These are phyloP conservation scores for Apamea anceps DNA, from an alignment of 2,888 invertebrate genomes.

Conservation along the genomic window DNA sequence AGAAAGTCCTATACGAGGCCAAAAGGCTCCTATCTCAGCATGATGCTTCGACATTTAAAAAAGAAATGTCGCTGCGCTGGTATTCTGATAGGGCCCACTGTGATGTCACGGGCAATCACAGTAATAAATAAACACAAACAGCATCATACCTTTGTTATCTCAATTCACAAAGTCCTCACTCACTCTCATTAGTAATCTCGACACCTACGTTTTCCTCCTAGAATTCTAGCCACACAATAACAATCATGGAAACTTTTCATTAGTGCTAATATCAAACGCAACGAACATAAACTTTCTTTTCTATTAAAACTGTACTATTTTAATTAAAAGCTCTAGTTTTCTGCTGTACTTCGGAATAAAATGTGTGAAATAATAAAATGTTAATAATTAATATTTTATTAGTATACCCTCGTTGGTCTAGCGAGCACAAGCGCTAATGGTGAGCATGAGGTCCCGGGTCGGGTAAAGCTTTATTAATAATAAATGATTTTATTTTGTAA, in stretches of 20 bases:
- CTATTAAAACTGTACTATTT: conserved; percentile 25
- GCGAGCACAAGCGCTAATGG: neutral
- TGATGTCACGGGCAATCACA: no score
- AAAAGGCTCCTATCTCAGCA: no score
- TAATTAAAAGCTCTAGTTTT: conserved; percentile 37
- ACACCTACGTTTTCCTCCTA: neutral
- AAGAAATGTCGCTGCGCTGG: no score
- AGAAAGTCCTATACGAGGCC: no score
- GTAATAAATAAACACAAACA: neutral
- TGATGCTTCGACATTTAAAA: no score
- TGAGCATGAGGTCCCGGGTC: neutral
- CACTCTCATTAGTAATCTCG: conserved; percentile 16
- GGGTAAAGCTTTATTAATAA: no score
- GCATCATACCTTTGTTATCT: neutral
- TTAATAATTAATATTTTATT: neutral
- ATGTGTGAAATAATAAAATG: neutral
- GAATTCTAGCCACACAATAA: neutral
- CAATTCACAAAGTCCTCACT: conserved; percentile 17
- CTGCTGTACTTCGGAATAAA: conserved; percentile 7
- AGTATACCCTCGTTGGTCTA: neutral
- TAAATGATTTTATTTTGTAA: no score
- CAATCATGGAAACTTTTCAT: conserved; percentile 29
- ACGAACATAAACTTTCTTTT: neutral
- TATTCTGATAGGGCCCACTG: no score
- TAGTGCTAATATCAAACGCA: conserved; percentile 23